Conservation (phyloP, 2,888 invertebrate species). For the Xestia rhomboidea region DNA sequence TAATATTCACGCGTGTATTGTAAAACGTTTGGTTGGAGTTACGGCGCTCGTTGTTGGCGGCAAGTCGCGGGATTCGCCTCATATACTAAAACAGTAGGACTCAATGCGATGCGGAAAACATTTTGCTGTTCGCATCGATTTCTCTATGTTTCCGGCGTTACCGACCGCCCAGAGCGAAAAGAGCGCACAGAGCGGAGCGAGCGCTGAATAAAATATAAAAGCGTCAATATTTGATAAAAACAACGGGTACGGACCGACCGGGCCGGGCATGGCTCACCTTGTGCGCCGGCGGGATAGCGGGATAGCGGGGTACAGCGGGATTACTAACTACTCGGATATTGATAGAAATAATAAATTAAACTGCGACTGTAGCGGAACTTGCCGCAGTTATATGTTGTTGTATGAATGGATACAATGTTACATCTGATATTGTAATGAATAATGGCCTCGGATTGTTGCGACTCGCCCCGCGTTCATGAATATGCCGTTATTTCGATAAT, state of each 20-base stretch:
- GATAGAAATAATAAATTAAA: slow-evolving; percentile 38
- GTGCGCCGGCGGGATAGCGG: not conserved
- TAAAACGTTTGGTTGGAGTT: slow-evolving; percentile 5
- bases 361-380: slow-evolving; percentile 17
- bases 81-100: slow-evolving; percentile 48
- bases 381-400: not conserved
- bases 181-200: slow-evolving; percentile 41
- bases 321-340: slow-evolving; percentile 46
- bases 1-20: slow-evolving; percentile 8
- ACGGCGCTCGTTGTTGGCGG: slow-evolving; percentile 19
- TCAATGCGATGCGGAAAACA: slow-evolving; percentile 51
- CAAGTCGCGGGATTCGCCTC: not conserved
- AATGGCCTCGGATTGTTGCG: slow-evolving; percentile 28
- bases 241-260: slow-evolving; percentile 24
- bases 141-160: slow-evolving; percentile 56
- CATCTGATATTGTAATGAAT: slow-evolving; percentile 37
- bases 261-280: slow-evolving; percentile 4
- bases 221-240: slow-evolving; percentile 65
- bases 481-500: slow-evolving; percentile 18
- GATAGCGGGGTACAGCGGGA: not conserved
- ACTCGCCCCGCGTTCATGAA: not conserved
- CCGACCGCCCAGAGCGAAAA: slow-evolving; percentile 31
- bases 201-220: slow-evolving; percentile 60
- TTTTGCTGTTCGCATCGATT: slow-evolving; percentile 58
- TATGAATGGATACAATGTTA: not conserved